phyloP scores from a whole-genome alignment of 2,113 vertebrate genomes.

The Vulpes ferrilata region DNA sequence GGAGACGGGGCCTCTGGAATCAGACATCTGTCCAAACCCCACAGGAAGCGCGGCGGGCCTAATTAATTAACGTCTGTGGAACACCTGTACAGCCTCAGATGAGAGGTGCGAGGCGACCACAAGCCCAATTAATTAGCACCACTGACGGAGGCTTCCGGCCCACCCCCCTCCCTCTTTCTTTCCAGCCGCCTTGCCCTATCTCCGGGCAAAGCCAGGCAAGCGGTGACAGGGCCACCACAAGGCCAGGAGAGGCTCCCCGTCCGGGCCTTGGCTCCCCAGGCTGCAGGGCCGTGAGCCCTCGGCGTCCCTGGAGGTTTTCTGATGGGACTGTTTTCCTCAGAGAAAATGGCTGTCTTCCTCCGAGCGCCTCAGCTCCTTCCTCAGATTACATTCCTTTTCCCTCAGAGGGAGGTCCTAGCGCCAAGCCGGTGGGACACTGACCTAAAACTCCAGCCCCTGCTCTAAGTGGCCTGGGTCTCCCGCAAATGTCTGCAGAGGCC shows the following conservation, averaged over 20 bases:
- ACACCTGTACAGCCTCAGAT: conserved; percentile 68
- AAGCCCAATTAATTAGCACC: conserved; percentile 76
- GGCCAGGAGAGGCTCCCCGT: neutral
- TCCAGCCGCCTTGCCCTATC: neutral
- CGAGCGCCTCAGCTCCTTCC: neutral
- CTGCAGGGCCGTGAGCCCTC: neutral
- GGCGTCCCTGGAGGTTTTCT: neutral
- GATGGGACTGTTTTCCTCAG: neutral
- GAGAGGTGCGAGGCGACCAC: conserved; percentile 69
- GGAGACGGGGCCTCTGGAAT: conserved; percentile 59
- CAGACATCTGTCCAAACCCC: conserved; percentile 75
- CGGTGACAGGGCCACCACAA: neutral
- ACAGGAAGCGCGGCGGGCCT: conserved; percentile 24
- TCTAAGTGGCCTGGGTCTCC: neutral
- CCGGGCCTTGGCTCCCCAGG: neutral
- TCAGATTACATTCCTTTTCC: neutral
- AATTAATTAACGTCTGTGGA: conserved; percentile 80
- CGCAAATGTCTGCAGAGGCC: neutral
- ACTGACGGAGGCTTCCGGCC: conserved; percentile 6
- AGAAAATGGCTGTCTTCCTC: conserved; percentile 1
- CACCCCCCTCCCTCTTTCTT: conserved; percentile 41
- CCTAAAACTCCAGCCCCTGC: conserved; percentile 15
- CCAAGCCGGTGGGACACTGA: neutral
- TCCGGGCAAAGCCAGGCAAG: conserved; percentile 13
- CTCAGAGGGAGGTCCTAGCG: neutral